These are phyloP conservation scores for Eulithis prunata DNA, from an alignment of 2,888 invertebrate genomes.

Conservation along the genomic window DNA sequence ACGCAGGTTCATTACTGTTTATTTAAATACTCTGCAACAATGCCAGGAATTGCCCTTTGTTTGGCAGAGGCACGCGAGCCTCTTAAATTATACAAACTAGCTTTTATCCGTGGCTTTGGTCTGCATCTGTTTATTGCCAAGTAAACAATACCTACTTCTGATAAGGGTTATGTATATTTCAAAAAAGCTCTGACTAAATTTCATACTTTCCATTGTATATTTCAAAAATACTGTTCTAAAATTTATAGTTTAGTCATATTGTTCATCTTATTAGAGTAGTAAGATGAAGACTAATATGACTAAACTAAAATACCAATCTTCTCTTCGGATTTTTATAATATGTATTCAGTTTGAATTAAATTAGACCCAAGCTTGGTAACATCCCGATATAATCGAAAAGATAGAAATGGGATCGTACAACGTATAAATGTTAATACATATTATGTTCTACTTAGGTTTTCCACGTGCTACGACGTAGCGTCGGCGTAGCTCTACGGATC, in stretches of 20 bases:
- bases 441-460: background rate
- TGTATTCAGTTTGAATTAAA: too few species aligned
- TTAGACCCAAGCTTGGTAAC: background rate
- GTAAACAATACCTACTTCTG: background rate
- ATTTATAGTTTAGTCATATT: too few species aligned
- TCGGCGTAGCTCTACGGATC: background rate
- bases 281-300: too few species aligned
- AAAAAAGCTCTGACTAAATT: background rate
- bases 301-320: too few species aligned
- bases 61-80: slow-evolving; percentile 35
- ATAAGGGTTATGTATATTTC: background rate
- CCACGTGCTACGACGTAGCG: background rate
- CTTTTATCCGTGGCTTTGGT: background rate
- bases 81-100: slow-evolving; percentile 12
- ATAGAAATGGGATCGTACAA: background rate
- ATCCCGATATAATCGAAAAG: background rate
- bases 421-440: background rate
- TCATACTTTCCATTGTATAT: too few species aligned
- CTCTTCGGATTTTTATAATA: too few species aligned
- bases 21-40: slow-evolving; percentile 36
- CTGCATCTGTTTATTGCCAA: background rate
- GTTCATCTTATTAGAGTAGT: too few species aligned
- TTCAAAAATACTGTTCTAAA: too few species aligned
- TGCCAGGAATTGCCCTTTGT: slow-evolving; percentile 37
- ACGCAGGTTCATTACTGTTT: slow-evolving; percentile 22